Evolutionary conservation across 1,140 invertebrate species (phyloP), one percentile per base, ranked within the genome.

Genomic region (Cheumatopsyche charites): DNA sequence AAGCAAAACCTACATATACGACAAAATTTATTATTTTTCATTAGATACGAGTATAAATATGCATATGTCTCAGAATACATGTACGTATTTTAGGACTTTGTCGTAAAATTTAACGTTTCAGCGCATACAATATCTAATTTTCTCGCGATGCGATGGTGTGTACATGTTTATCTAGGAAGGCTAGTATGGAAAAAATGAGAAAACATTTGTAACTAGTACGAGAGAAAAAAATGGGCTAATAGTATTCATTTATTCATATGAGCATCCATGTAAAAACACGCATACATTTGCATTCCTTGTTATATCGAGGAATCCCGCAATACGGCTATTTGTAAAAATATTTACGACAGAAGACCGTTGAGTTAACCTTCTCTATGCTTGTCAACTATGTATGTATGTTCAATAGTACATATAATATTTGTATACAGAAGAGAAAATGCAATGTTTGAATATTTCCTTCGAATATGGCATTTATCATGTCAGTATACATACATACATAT

Each of bases 211-310:
- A 52, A 17, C n/a, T 52, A 19, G 47, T 15, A 52, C 47, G 19
- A 52, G 19, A 19, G 47, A 52, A 19, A 52, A 19, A 52, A 52
- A 15, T 52, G 47, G 47, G 47, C 47, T 52, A 52, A 52, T 52
- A 15, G 47, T 52, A 52, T 52, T 52, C 47, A 52, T 52, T 52
- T 52, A 52, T 52, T 52, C 47, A 52, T 52, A 52, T 52, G 47
- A 52, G 47, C 47, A 52, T 52, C 47, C 47, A 52, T 52, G 47
- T 52, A 52, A 52, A 52, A 52, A 52, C 19, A 52, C 29, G 29
- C 3, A 36, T 36, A 36, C 15, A 52, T 52, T 36, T 36, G 19
- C 47, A 52, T 52, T 17, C 15, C 0, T 52, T 17, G 15, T 17
- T 47, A 52, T 52, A 52, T 15, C 47, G 19, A 9, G 47, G n/a